Evolutionary conservation across 2,113 vertebrate species (phyloP).

Genomic region (Pollachius pollachius): DNA sequence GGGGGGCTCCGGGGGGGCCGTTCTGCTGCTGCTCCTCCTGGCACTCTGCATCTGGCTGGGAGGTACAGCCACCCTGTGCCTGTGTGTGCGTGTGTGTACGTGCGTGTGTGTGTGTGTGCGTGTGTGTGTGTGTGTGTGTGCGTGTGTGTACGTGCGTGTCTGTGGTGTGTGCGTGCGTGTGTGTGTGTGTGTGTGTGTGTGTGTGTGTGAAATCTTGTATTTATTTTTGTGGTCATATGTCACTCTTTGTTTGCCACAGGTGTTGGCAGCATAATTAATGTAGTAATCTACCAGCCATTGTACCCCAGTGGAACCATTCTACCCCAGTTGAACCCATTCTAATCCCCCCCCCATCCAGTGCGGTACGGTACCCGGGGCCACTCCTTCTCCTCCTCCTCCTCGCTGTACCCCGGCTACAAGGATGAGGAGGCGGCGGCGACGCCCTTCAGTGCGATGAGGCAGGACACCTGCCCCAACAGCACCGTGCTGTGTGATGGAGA

Average conservation of each 20-base stretch:
- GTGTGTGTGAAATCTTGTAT: not conserved
- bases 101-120: not conserved
- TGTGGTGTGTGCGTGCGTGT: not conserved
- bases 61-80: constrained; percentile 42
- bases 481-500: constrained; percentile 53
- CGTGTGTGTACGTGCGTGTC: not conserved
- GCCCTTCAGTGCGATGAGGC: too few relatives aligned
- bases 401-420: too few relatives aligned
- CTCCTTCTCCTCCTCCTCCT: too few relatives aligned
- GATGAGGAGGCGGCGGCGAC: fast-evolving
- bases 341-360: constrained; percentile 41
- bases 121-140: not conserved
- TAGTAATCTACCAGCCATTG: too few relatives aligned
- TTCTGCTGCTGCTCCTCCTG: constrained; percentile 53
- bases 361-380: constrained; percentile 36
- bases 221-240: not conserved
- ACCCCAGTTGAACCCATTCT: too few relatives aligned
- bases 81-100: not conserved
- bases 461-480: constrained; percentile 60
- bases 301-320: too few relatives aligned
- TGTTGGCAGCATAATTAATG: too few relatives aligned
- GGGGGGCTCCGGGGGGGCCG: constrained; percentile 25
- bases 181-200: not conserved
- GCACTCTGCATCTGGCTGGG: constrained; percentile 68
- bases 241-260: too few relatives aligned